Evolutionary conservation across 2,113 vertebrate species (phyloP), one percentile per base, ranked within the genome.

Genomic region (Menura novaehollandiae): DNA sequence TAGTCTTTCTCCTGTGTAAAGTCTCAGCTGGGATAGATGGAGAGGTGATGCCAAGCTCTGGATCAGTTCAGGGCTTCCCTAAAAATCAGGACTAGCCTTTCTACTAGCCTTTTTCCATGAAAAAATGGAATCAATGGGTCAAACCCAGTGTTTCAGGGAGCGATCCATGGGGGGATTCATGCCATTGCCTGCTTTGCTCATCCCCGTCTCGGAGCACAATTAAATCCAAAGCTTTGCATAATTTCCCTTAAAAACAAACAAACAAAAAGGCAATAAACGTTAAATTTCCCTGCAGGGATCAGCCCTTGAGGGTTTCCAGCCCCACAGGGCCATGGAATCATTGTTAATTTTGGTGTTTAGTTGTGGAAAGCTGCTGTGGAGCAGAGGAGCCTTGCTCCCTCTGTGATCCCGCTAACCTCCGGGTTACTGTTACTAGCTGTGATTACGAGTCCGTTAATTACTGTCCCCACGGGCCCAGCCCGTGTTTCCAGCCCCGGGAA

Each of bases 121-220:
- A 17, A 52, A 59, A 43, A 2, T 7, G 30, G 46, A 17, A 60
- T 12, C 18, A 14, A 0, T 0, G 8, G 10, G 46, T 62, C 44
- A 13, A 22, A 62, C 22, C 8, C 7, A 37, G 15, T 30, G 23
- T 51, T 41, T 24, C 3, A 4, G 18, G n/a, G 39, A 8, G 6
- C 0, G 1, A 12, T 4, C 18, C 5, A 1, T 0, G 1, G 46
- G 52, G 13, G 11, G 15, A 32, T 27, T 23, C 0, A 0, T 11
- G 13, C 7, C 35, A 37, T 7, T 0, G 0, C 37, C 26, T 20
- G 22, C 43, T 47, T 52, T 0, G 0, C 3, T 4, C 59, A 33
- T n/a, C 28, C 26, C 10, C 5, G 0, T 8, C 71, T 46, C 19
- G 1, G 10, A 53, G 26, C 28, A 15, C 0, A 0, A 2, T 27